Evolutionary conservation across 2,113 vertebrate species (phyloP).

Genomic region (Vulpes lagopus): DNA sequence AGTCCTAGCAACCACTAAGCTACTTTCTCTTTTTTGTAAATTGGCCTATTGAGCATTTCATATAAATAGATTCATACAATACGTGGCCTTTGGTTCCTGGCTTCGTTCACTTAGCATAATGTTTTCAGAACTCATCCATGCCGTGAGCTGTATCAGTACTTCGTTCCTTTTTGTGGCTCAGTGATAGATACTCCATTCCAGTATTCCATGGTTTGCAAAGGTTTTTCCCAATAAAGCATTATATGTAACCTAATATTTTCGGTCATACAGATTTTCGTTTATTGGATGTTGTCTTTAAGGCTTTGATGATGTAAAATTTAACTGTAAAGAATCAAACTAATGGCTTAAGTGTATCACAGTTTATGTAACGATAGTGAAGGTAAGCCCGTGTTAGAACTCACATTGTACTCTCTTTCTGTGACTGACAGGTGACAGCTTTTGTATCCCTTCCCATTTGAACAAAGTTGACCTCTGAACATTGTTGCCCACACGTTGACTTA

Average conservation of each 20-base stretch:
- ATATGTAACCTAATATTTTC: slow-evolving; percentile 5
- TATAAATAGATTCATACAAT: background rate
- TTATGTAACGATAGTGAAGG: background rate
- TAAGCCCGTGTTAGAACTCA: background rate
- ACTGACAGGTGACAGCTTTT: background rate
- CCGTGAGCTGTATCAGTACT: background rate
- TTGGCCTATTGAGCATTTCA: background rate
- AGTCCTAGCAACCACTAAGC: background rate
- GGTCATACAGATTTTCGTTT: slow-evolving; percentile 1
- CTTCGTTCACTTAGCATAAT: background rate
- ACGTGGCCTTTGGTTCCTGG: background rate
- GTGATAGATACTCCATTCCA: slow-evolving; percentile 25
- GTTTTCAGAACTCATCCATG: background rate
- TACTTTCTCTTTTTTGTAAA: background rate
- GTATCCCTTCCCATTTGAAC: background rate
- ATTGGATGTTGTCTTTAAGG: slow-evolving; percentile 18
- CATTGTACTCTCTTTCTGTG: background rate
- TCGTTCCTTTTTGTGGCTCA: slow-evolving; percentile 46
- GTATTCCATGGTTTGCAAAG: background rate
- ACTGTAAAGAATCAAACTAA: slow-evolving; percentile 6
- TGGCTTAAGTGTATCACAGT: background rate
- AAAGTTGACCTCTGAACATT: background rate
- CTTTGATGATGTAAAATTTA: slow-evolving; percentile 17
- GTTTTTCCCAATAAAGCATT: background rate
- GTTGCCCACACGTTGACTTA: slow-evolving; percentile 30